Conservation (phyloP, 2,888 invertebrate genomes). For the Sympetrum striolatum region DNA sequence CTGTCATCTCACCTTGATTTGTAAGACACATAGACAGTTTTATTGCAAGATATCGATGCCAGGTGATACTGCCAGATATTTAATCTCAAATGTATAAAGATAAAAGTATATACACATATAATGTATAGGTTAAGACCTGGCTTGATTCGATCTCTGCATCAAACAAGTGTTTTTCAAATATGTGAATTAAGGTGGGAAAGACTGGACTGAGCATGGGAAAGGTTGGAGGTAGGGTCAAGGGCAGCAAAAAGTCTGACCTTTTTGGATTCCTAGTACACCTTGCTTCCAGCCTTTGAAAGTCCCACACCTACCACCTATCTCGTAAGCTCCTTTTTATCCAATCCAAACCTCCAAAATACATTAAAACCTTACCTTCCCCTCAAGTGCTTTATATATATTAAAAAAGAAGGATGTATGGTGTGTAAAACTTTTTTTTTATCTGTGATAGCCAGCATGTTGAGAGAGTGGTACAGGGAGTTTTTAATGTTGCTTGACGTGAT, state of each 20-base stretch:
- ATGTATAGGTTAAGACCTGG: constrained; percentile 43
- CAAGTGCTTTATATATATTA: constrained; percentile 45
- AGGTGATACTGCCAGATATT: constrained; percentile 44
- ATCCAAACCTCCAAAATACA: constrained; percentile 24
- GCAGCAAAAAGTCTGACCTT: constrained; percentile 32
- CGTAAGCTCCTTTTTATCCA: constrained; percentile 43
- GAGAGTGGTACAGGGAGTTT: constrained; percentile 22
- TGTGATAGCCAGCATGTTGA: constrained; percentile 44
- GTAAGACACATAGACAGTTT: constrained; percentile 34
- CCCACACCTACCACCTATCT: constrained; percentile 30
- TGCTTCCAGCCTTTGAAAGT: constrained; percentile 32
- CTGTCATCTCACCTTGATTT: constrained; percentile 37
- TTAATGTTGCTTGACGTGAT: constrained; percentile 32
- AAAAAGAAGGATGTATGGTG: constrained; percentile 30
- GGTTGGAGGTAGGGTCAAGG: constrained; percentile 42
- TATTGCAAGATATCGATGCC: constrained; percentile 29
- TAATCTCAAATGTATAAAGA: constrained; percentile 40
- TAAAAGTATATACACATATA: constrained; percentile 43
- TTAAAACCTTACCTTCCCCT: constrained; percentile 17
- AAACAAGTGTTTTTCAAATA: constrained; percentile 43
- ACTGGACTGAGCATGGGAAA: constrained; percentile 29
- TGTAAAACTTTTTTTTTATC: constrained; percentile 45
- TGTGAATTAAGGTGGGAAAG: constrained; percentile 29
- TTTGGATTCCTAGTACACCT: constrained; percentile 26
- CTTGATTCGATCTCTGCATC: constrained; percentile 40